Base-by-base conservation (phyloP, 2,113 vertebrate genomes). In the Hymenochirus boettgeri region DNA sequence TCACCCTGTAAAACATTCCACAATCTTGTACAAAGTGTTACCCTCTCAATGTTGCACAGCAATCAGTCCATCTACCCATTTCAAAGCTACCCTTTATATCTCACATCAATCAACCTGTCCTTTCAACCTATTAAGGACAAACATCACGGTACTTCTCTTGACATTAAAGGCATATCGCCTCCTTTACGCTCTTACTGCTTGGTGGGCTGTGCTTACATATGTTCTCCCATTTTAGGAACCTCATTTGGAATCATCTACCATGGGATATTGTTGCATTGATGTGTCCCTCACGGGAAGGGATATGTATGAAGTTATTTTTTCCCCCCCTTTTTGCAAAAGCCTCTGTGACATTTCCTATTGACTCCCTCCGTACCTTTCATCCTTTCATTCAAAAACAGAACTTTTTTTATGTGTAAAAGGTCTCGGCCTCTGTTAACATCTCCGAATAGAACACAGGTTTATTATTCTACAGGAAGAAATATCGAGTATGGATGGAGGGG, bases 351-450 rank as follows among this genome's bases (percentile, higher is more conserved):
- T 67, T 67, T 66, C 59, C 64, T 33, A 1, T 42, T 6, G 8
- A 53, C 48, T 60, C 47, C 25, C 35, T n/a, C n/a, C 52, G 22
- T 50, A 60, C 21, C 47, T 57, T 69, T 69, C 59, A 48, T 60
- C 59, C 65, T 58, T n/a, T 31, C 7, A 23, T 45, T 31, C 59
- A 69, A 56, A 69, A 59, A 59, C 19, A 60, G 56, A 69, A 59
- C 33, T 52, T 69, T 58, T n/a, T n/a, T 31, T 26, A 10, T 21
- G 22, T 10, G 29, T 46, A 4, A 59, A 69, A 60, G 57, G 57
- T 69, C 56, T 60, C 18, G 19, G 39, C n/a, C n/a, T 25, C 29
- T 25, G 54, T 51, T 57, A 65, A 48, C 51, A 27, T 65, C 42
- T 45, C 18, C 7, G 52, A 42, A 56, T 31, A 35, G 26, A 56